Evolutionary conservation across 2,113 vertebrate genomes (phyloP).

Genomic region (Ahaetulla prasina): DNA sequence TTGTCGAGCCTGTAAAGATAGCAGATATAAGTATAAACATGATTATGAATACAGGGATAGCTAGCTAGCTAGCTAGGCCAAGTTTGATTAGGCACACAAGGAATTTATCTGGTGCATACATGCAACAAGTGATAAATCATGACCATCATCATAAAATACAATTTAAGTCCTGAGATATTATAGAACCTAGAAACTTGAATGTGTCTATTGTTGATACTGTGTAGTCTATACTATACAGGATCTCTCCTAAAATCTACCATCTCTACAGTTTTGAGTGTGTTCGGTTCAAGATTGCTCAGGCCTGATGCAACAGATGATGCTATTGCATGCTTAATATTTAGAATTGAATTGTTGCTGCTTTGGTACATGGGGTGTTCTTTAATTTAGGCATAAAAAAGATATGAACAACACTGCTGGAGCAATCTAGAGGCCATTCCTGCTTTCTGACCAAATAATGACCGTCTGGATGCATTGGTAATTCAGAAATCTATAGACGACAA

Average conservation of each 20-base stretch:
- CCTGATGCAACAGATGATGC: not conserved
- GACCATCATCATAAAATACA: no score
- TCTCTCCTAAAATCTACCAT: not conserved
- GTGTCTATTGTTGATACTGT: not conserved
- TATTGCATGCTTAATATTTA: not conserved
- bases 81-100: no score
- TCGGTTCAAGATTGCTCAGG: not conserved
- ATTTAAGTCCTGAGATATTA: not conserved
- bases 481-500: not conserved
- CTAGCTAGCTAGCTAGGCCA: no score
- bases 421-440: not conserved
- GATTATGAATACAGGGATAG: no score
- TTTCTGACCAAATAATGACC: not conserved
- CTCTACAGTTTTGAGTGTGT: not conserved
- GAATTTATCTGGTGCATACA: not conserved
- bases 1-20: no score
- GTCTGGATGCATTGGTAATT: not conserved
- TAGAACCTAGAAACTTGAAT: not conserved
- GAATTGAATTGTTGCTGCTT: not conserved
- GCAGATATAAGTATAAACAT: no score
- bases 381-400: not conserved
- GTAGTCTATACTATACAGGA: no score
- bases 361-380: not conserved
- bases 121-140: not conserved
- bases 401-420: not conserved